Evolutionary conservation across 2,888 invertebrate species (phyloP), one percentile per base, ranked within the genome.

Genomic region (Ormia ochracea): DNA sequence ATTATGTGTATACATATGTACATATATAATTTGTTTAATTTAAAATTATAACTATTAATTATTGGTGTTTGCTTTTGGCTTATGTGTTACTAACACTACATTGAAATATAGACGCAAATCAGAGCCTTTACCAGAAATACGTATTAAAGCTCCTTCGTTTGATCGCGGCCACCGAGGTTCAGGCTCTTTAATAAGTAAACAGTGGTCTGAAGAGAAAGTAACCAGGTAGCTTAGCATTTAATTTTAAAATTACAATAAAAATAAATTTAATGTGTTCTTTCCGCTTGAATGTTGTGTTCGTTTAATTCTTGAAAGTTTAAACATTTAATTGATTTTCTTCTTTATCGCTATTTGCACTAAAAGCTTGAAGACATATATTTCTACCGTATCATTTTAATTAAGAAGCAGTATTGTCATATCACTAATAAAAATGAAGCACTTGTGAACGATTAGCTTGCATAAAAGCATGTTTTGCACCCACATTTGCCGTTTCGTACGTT

Each of bases 111-210:
- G 91, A 92, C 93, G 89, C 92, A 94, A 92, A 92, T 93, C 90
- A 81, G 87, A 87, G 78, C 86, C 87, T 82, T 85, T 87, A 82
- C 95, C 95, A 83, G 94, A 94, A 92, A 95, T 95, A 88, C 94
- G 95, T 87, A 94, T 95, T 87, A 91, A 95, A 92, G 94, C 94
- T 88, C 94, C 95, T 85, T 95, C 95, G 90, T 91, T 94, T 92
- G 95, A 95, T 91, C 92, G 94, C 87, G 94, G 94, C 86, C 92
- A 94, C 91, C 94, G 95, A 90, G 87, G 86, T 76, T 86, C 88
- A 81, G 87, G 85, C 75, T 85, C 88, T 59, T 38, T 82, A 66
- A 83, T 87, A 72, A 87, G 87, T 85, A 89, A 87, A 79, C 87
- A 87, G 82, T 87, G 87, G 87, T 88, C 89, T 82, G 86, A 86